Evolutionary conservation across 2,113 vertebrate species (phyloP).

Genomic region (Mobula birostris): DNA sequence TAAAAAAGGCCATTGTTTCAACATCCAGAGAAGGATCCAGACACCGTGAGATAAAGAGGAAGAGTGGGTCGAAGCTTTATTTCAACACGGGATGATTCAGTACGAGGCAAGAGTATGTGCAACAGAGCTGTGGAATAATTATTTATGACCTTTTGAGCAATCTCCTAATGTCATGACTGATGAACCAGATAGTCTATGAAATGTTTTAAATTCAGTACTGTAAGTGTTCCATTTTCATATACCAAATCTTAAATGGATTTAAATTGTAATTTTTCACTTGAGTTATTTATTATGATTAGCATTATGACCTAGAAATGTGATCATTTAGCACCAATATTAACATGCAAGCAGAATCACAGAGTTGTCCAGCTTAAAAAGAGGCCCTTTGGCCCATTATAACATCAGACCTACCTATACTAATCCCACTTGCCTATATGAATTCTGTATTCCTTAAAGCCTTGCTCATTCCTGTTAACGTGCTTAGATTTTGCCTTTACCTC

Average conservation of each 20-base stretch:
- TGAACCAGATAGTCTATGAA: not conserved
- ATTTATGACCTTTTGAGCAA: not conserved
- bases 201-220: not conserved
- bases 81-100: not conserved
- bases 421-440: no score
- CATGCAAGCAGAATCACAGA: no score
- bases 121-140: not conserved
- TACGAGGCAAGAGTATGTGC: not conserved
- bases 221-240: not conserved
- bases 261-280: conserved; percentile 28
- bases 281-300: not conserved
- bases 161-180: not conserved
- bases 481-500: no score
- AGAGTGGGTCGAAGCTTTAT: not conserved
- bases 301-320: not conserved
- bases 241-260: not conserved
- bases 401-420: no score
- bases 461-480: no score
- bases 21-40: not conserved
- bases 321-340: no score
- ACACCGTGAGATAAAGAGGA: not conserved
- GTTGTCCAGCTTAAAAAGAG: no score
- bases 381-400: no score
- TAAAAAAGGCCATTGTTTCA: not conserved
- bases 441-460: no score